Evolutionary conservation across 2,888 invertebrate species (phyloP).

Genomic region (Boloria euphrosyne): DNA sequence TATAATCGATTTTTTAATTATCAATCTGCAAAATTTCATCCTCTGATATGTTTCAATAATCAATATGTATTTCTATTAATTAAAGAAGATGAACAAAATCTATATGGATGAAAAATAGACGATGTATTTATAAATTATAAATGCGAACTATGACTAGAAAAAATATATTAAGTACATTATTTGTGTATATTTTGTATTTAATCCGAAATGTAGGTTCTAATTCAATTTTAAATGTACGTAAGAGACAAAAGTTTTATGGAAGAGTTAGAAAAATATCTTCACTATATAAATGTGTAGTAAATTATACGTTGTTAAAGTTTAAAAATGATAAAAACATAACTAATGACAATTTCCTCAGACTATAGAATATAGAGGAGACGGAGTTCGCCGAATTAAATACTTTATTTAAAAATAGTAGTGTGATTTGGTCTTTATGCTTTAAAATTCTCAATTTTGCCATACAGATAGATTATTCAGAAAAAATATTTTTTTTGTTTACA

Average conservation of each 20-base stretch:
- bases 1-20: slow-evolving; percentile 39
- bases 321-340: too few relatives aligned
- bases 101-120: slow-evolving; percentile 21
- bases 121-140: slow-evolving; percentile 25
- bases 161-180: slow-evolving; percentile 1
- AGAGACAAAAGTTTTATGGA: background rate
- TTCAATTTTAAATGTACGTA: background rate
- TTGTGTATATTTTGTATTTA: background rate
- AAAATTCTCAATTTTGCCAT: too few relatives aligned
- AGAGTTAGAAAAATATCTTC: background rate
- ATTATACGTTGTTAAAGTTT: background rate
- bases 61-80: slow-evolving; percentile 43
- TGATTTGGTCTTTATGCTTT: too few relatives aligned
- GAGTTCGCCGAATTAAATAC: too few relatives aligned
- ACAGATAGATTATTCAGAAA: too few relatives aligned
- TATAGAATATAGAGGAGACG: too few relatives aligned
- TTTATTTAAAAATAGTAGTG: too few relatives aligned
- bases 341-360: too few relatives aligned
- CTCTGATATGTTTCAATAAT: slow-evolving; percentile 54
- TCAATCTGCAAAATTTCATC: slow-evolving; percentile 43
- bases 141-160: slow-evolving; percentile 24
- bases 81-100: slow-evolving; percentile 59
- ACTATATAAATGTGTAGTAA: background rate
- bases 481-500: too few relatives aligned
- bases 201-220: background rate